Evolutionary conservation across 2,888 invertebrate species (phyloP).

Genomic region (Mythimna lalbum): DNA sequence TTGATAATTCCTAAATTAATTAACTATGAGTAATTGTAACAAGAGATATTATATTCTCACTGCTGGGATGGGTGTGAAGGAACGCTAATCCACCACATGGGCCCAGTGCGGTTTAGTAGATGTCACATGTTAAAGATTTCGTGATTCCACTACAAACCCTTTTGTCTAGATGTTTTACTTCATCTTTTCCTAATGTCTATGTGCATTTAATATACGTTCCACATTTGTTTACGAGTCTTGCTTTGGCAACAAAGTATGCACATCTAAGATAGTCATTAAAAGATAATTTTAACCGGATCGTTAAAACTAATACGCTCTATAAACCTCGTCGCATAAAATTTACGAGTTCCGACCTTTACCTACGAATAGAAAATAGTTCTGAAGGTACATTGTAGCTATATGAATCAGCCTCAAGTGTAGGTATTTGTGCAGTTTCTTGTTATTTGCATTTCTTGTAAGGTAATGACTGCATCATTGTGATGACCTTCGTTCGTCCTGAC

Average conservation of each 20-base stretch:
- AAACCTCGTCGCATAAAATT: conserved; percentile 24
- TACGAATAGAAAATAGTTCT: conserved; percentile 24
- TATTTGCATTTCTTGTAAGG: conserved; percentile 17
- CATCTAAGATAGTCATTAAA: conserved; percentile 14
- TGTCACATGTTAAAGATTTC: background rate
- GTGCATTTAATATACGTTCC: background rate
- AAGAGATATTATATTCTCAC: background rate
- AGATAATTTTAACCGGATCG: conserved; percentile 25
- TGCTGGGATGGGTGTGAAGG: too few relatives aligned
- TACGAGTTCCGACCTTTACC: conserved; percentile 15
- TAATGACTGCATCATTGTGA: conserved; percentile 14
- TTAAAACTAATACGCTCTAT: conserved; percentile 39
- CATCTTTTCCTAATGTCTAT: too few relatives aligned
- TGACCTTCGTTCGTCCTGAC: conserved; percentile 12
- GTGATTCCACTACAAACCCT: background rate
- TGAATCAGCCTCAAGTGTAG: conserved; percentile 33
- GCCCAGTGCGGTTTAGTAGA: background rate
- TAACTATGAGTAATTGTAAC: background rate
- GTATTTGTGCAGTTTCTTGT: conserved; percentile 7
- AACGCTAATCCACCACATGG: background rate
- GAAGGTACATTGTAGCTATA: background rate
- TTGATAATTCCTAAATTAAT: conserved; percentile 4
- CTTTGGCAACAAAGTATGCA: conserved; percentile 9
- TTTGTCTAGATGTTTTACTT: too few relatives aligned
- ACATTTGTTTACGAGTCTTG: background rate